Conservation (phyloP, 2,797 vertebrate species). For the Xenentodon cancila region DNA sequence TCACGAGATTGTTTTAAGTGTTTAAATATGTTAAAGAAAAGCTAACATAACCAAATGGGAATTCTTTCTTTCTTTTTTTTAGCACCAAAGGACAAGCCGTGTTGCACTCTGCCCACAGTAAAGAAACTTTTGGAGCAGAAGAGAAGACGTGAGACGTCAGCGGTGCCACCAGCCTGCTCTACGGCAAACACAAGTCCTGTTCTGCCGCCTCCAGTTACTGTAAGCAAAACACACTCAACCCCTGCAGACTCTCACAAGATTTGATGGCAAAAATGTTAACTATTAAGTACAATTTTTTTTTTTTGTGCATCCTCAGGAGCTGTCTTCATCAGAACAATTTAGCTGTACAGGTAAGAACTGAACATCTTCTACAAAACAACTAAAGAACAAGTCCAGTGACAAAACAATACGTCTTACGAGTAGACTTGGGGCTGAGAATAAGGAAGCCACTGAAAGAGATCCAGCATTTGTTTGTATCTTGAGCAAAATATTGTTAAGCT, state of each 20-base stretch:
- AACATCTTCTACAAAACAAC: background rate
- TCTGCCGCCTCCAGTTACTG: slow-evolving; percentile 62
- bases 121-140: slow-evolving; percentile 93
- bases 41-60: background rate
- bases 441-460: no score
- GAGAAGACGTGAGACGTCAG: slow-evolving; percentile 83
- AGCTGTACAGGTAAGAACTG: slow-evolving; percentile 71
- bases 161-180: slow-evolving; percentile 63
- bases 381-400: background rate
- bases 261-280: background rate
- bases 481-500: background rate
- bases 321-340: slow-evolving; percentile 61
- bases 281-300: background rate
- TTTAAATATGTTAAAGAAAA: background rate
- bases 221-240: slow-evolving; percentile 58
- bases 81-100: slow-evolving; percentile 86
- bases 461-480: no score
- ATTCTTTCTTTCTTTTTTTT: background rate
- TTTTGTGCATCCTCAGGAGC: slow-evolving; percentile 43
- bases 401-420: no score
- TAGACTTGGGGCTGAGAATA: no score
- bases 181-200: slow-evolving; percentile 63
- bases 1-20: no score
- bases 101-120: slow-evolving; percentile 88
- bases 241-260: background rate